These are phyloP conservation scores for Coecobrya sp. DNA, from an alignment of 2,888 invertebrate genomes.

Conservation along the genomic window DNA sequence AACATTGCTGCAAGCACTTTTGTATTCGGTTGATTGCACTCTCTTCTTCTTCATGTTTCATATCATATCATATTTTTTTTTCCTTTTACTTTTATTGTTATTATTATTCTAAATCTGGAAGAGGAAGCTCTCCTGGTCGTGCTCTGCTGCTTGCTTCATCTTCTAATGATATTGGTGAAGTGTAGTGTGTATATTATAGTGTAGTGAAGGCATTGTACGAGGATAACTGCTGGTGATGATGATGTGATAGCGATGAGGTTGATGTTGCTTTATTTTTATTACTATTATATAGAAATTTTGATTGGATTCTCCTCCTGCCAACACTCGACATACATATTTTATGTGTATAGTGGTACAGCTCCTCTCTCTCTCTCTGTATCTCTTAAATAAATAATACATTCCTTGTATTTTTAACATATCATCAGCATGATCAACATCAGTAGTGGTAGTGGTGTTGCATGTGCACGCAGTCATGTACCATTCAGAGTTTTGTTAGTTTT, in stretches of 20 bases:
- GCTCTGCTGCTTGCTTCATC: background rate
- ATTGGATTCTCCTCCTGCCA: slow-evolving; percentile 51
- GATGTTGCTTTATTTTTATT: slow-evolving; percentile 50
- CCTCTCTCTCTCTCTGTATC: background rate
- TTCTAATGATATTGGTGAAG: background rate
- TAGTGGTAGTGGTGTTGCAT: background rate
- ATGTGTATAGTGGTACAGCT: background rate
- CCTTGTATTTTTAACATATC: slow-evolving; percentile 11
- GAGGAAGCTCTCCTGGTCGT: background rate
- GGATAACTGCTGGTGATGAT: background rate
- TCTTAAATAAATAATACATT: background rate
- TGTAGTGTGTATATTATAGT: too few relatives aligned
- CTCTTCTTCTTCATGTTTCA: slow-evolving; percentile 47
- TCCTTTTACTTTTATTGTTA: slow-evolving; percentile 56
- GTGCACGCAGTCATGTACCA: background rate
- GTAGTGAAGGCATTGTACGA: too few relatives aligned
- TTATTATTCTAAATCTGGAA: slow-evolving; percentile 69
- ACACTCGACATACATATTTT: slow-evolving; percentile 48
- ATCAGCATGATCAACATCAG: background rate
- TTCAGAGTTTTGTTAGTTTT: background rate
- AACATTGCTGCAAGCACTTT: slow-evolving; percentile 71
- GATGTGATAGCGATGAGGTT: background rate
- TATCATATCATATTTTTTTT: slow-evolving; percentile 29
- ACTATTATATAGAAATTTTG: slow-evolving; percentile 56
- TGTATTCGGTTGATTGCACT: slow-evolving; percentile 67